phyloP scores from a whole-genome alignment of 2,888 invertebrate species.

The Pollenia labialis region DNA sequence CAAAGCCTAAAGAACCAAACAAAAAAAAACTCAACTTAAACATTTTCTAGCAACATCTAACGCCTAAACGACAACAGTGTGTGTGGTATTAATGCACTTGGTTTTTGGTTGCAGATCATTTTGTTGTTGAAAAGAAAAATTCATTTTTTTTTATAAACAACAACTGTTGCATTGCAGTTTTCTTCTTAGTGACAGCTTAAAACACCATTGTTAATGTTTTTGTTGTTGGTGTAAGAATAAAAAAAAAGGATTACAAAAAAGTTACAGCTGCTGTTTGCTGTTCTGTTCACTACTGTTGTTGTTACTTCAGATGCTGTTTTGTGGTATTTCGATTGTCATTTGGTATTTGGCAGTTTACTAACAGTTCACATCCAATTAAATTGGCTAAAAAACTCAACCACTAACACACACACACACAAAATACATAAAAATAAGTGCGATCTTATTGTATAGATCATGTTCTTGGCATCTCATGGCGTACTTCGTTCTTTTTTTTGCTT shows the following conservation, averaged over 20 bases:
- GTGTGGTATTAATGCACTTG: slow-evolving; percentile 70
- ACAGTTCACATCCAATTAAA: slow-evolving; percentile 74
- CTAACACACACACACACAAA: slow-evolving; percentile 27
- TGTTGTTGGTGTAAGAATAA: slow-evolving; percentile 50
- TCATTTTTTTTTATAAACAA: slow-evolving; percentile 14
- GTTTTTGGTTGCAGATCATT: slow-evolving; percentile 52
- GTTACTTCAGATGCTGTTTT: slow-evolving; percentile 67
- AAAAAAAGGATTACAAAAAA: neutral
- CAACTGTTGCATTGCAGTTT: slow-evolving; percentile 58
- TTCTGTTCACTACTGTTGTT: slow-evolving; percentile 43
- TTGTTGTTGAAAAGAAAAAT: slow-evolving; percentile 28
- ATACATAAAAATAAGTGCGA: slow-evolving; percentile 73
- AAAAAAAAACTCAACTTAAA: slow-evolving; percentile 34
- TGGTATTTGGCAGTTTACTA: slow-evolving; percentile 74
- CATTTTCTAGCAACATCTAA: slow-evolving; percentile 58
- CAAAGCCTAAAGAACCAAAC: neutral
- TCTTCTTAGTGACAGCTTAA: slow-evolving; percentile 68
- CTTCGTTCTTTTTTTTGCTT: slow-evolving; percentile 47
- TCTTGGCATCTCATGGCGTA: slow-evolving; percentile 70
- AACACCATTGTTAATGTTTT: slow-evolving; percentile 69
- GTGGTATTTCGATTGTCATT: slow-evolving; percentile 72
- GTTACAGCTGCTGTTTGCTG: slow-evolving; percentile 62
- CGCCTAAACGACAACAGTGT: slow-evolving; percentile 68
- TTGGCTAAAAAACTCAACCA: slow-evolving; percentile 64
- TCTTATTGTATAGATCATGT: slow-evolving; percentile 75